Percentiles rank a stretch among this genome's conserved stretches.
Conservation (phyloP, 35 echinoderm and acorn worm genomes). For the Strongylocentrotus purpuratus region DNA sequence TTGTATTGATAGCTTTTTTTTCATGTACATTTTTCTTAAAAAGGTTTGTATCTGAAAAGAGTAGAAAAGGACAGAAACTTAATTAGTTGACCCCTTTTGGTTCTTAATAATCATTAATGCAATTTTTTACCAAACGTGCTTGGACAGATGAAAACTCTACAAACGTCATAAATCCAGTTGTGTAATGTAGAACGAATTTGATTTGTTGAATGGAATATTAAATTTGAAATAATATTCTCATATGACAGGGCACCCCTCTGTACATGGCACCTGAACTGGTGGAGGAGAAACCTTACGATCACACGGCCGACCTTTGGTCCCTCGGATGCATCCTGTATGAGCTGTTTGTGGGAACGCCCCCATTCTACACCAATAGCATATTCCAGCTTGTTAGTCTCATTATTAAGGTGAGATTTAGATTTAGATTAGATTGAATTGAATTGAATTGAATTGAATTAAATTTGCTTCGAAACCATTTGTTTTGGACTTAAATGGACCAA, state of each 20-base stretch:
- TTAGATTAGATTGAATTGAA: neutral
- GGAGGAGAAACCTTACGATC: constrained; percentile 99
- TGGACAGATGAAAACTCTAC: too few relatives aligned
- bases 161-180: too few relatives aligned
- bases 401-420: constrained; percentile 79
- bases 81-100: too few relatives aligned
- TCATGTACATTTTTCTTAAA: too few relatives aligned
- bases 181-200: neutral
- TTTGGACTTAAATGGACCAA: too few relatives aligned
- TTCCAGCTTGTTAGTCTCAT: constrained; percentile 99
- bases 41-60: too few relatives aligned
- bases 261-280: constrained; percentile 99
- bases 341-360: constrained; percentile 96
- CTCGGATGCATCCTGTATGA: constrained; percentile 97
- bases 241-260: constrained; percentile 92
- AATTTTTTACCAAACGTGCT: too few relatives aligned
- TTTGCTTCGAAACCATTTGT: too few relatives aligned
- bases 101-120: too few relatives aligned
- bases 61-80: too few relatives aligned
- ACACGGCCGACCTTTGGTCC: constrained; percentile 97
- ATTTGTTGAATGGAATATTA: neutral
- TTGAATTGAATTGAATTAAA: too few relatives aligned
- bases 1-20: too few relatives aligned
- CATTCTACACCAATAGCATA: constrained; percentile 99
- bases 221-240: neutral